Percentiles rank a stretch among this genome's conserved stretches.
These are phyloP conservation scores for Heliocidaris erythrogramma DNA, from an alignment of 35 echinoderm and acorn worm genomes.

Conservation along the genomic window DNA sequence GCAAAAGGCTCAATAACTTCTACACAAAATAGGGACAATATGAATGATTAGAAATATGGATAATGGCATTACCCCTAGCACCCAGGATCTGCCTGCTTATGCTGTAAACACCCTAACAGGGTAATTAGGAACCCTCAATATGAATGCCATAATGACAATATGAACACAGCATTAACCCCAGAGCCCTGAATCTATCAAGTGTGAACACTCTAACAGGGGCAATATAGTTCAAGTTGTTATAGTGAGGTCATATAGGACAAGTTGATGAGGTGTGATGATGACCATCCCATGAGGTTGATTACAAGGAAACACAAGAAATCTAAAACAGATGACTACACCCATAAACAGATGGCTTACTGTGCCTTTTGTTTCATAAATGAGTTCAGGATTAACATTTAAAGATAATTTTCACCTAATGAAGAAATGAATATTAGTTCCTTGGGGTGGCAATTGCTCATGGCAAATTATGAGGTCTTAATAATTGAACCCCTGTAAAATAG, in stretches of 20 bases:
- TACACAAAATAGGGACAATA: no score
- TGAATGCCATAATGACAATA: not conserved
- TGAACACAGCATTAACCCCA: no score
- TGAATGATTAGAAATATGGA: no score
- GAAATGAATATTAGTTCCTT: not conserved
- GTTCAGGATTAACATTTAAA: not conserved
- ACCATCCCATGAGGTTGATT: not conserved
- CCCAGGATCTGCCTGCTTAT: no score
- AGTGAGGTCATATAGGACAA: not conserved
- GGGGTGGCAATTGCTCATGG: not conserved
- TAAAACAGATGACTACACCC: not conserved
- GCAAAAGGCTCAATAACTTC: no score
- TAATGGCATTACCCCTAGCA: not conserved
- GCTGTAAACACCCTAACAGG: no score
- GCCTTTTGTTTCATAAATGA: not conserved
- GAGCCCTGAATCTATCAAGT: not conserved
- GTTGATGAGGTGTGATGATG: conserved; percentile 1
- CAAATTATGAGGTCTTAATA: not conserved
- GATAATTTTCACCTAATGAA: not conserved
- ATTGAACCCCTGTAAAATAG: no score
- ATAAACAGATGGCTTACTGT: not conserved
- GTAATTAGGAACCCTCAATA: not conserved
- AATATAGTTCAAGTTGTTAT: not conserved
- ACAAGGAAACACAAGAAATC: not conserved
- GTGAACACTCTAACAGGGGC: not conserved